phyloP scores from a whole-genome alignment of 2,797 vertebrate genomes.

The Echiichthys vipera region DNA sequence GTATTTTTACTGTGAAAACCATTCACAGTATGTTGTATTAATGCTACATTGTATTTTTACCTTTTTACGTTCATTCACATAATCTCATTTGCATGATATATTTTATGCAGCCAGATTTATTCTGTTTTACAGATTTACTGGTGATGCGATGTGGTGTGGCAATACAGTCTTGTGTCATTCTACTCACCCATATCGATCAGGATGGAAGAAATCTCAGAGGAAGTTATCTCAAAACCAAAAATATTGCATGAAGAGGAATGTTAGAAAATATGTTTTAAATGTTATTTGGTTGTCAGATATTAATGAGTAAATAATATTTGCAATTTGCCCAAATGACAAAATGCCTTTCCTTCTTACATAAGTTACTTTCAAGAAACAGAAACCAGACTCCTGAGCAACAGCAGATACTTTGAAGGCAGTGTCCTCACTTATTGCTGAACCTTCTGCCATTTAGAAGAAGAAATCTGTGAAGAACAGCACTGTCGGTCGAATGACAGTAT shows the following conservation, averaged over 20 bases:
- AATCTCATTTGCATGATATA: background rate
- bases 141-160: background rate
- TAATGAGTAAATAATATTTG: background rate
- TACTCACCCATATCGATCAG: background rate
- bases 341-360: background rate
- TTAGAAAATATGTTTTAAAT: background rate
- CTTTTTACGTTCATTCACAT: no score
- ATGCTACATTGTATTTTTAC: no score
- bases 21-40: no score
- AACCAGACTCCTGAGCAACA: conserved; percentile 7
- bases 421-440: background rate
- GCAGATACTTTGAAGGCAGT: background rate
- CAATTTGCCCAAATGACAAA: background rate
- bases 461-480: background rate
- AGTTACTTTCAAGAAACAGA: background rate
- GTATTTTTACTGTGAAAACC: no score
- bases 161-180: background rate
- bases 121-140: background rate
- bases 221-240: background rate
- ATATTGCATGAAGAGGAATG: no score
- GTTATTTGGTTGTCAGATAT: background rate
- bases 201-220: background rate
- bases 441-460: background rate
- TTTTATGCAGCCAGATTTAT: background rate
- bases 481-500: background rate